phyloP scores from a whole-genome alignment of 2,113 vertebrate genomes.

The Tretioscincus oriximinensis region DNA sequence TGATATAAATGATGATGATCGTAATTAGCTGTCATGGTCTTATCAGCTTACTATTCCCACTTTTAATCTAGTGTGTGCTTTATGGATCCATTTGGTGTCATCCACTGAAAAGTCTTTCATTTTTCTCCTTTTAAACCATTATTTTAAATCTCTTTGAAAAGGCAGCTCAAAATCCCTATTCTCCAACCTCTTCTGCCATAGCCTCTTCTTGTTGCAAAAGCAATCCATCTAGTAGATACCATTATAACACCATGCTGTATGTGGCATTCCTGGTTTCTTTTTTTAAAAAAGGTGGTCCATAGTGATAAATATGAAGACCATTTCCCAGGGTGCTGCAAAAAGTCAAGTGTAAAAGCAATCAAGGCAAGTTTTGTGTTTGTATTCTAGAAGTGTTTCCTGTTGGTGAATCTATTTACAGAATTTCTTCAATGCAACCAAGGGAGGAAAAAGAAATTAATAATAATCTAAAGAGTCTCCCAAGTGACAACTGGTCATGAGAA shows the following conservation, averaged over 20 bases:
- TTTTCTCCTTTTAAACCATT: conserved; percentile 52
- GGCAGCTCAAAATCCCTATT: conserved; percentile 54
- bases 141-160: conserved; percentile 59
- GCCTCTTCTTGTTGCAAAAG: conserved; percentile 6
- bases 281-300: conserved; percentile 52
- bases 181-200: not conserved
- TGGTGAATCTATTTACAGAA: conserved; percentile 50
- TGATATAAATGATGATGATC: no score
- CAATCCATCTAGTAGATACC: conserved; percentile 48
- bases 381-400: conserved; percentile 43
- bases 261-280: conserved; percentile 53
- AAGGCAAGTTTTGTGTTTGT: conserved; percentile 29
- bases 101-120: conserved; percentile 50
- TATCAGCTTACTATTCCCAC: conserved; percentile 52
- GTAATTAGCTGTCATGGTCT: conserved; percentile 33
- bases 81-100: conserved; percentile 54
- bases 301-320: conserved; percentile 27
- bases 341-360: conserved; percentile 47
- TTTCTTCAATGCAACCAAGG: conserved; percentile 16
- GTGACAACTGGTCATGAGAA: conserved; percentile 43
- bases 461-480: conserved; percentile 47
- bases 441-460: conserved; percentile 30
- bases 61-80: conserved; percentile 59
- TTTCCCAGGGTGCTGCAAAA: conserved; percentile 19
- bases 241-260: conserved; percentile 50